Evolutionary conservation across 2,888 invertebrate species (phyloP).

Genomic region (Cantharis rustica): DNA sequence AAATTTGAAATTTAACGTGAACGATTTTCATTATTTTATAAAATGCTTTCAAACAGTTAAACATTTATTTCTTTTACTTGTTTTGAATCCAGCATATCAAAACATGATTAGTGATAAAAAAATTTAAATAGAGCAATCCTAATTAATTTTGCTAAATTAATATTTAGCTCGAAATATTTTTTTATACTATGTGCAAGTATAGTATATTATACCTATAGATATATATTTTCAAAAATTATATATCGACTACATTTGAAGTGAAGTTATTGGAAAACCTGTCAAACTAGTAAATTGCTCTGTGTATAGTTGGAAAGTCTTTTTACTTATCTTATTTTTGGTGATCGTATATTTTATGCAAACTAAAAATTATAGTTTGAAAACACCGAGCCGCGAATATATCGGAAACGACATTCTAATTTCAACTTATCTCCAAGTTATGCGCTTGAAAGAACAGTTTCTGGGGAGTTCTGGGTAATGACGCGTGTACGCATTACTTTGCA

Average conservation of each 20-base stretch:
- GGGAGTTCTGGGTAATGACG: conserved; percentile 32
- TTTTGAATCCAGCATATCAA: neutral
- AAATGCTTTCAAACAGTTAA: neutral
- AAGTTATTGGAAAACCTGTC: neutral
- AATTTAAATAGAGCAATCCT: neutral
- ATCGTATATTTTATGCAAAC: conserved; percentile 15
- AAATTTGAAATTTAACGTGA: neutral
- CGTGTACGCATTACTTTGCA: conserved; percentile 31
- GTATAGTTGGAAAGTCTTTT: neutral
- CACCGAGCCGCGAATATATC: conserved; percentile 31
- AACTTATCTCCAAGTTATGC: conserved; percentile 27
- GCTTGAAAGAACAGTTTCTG: conserved; percentile 14
- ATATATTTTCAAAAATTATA: neutral
- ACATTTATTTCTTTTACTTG: too few relatives aligned
- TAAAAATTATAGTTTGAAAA: conserved; percentile 24
- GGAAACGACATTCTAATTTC: conserved; percentile 35
- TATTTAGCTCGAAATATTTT: too few relatives aligned
- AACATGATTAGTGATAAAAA: too few relatives aligned
- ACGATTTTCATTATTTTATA: neutral
- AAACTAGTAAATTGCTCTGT: neutral
- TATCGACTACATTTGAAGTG: neutral
- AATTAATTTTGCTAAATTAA: too few relatives aligned
- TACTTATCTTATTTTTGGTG: conserved; percentile 6
- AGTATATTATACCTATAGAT: neutral
- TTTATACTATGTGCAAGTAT: too few relatives aligned